Base-by-base conservation (phyloP, 2,113 vertebrate genomes). In the Merops nubicus region DNA sequence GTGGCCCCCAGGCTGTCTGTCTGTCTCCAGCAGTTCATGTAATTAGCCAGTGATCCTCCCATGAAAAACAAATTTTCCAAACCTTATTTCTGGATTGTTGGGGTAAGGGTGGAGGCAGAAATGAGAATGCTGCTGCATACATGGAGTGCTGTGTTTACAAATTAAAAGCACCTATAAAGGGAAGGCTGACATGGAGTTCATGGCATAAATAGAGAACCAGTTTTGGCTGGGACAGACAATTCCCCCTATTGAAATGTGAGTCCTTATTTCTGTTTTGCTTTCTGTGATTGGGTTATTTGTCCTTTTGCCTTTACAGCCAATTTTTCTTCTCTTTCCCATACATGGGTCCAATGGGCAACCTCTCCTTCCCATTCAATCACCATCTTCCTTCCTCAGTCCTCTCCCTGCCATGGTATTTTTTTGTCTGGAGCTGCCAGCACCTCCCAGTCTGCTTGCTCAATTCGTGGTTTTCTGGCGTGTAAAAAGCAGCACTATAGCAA, bases 401-500 rank as follows among this genome's bases (percentile, higher is more conserved):
- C 25, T 83, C 34, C 47, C 78, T 76, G n/a, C 45, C 36, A 14
- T 78, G 38, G 45, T 88, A 73, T 88, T 95, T 96, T 96, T 88
- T 93, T 12, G 69, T 78, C 54, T 87, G 88, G 48, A 64, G 42
- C 87, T 96, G 86, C 86, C 95, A 93, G 72, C 57, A 93, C 87
- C 91, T 97, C 88, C 89, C 92, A 93, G 70, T 82, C 65, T 91
- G 83, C 91, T 94, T 85, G 62, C 76, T 96, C 93, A 73, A 19
- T 96, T 94, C 1, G 23, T 79, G 89, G 63, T 85, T 96, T 97
- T 93, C 79, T 95, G 85, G 74, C 1, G 8, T 82, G 63, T 87
- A 85, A 93, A 96, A 93, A 77, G 76, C 88, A 94, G 74, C 77
- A 62, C 92, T 96, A 7, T 53, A 95, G 92, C 89, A 97, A 96